These are phyloP conservation scores for Bombylius discolor DNA, from an alignment of 2,888 invertebrate genomes.

Conservation along the genomic window DNA sequence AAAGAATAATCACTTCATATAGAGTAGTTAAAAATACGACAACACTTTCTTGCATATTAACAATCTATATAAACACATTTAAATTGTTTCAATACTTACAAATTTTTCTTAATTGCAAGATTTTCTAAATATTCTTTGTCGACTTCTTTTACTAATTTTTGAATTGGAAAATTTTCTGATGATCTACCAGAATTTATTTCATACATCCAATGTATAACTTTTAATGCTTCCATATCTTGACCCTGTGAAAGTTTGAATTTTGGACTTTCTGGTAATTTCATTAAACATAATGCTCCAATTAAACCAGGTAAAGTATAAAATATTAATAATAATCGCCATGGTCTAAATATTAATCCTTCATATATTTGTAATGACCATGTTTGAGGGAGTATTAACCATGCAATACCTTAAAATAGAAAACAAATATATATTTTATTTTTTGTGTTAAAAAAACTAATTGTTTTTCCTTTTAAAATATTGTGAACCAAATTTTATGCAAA, in stretches of 20 bases:
- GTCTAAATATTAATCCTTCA: slow-evolving; percentile 25
- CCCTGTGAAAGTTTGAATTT: slow-evolving; percentile 26
- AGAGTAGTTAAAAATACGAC: too few relatives aligned
- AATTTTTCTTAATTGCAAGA: slow-evolving; percentile 9
- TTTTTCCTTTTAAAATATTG: too few relatives aligned
- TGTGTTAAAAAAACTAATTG: too few relatives aligned
- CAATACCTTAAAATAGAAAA: slow-evolving; percentile 20
- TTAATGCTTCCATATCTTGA: slow-evolving; percentile 20
- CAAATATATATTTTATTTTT: neutral
- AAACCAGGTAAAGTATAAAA: slow-evolving; percentile 30
- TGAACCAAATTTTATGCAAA: too few relatives aligned
- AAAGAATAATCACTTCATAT: too few relatives aligned
- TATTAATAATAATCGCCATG: slow-evolving; percentile 29
- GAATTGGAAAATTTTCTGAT: slow-evolving; percentile 21
- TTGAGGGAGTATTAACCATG: slow-evolving; percentile 28
- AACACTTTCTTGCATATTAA: too few relatives aligned
- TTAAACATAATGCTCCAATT: slow-evolving; percentile 22
- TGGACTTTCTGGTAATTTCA: slow-evolving; percentile 29
- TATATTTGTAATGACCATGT: slow-evolving; percentile 25
- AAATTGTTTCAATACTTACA: slow-evolving; percentile 2
- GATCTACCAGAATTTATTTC: slow-evolving; percentile 21
- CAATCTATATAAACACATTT: too few relatives aligned
- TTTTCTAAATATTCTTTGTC: slow-evolving; percentile 14
- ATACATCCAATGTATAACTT: slow-evolving; percentile 24
- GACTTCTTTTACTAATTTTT: slow-evolving; percentile 20